Evolutionary conservation across 2,888 invertebrate genomes (phyloP), one percentile per base, ranked within the genome.

Genomic region (Matsumyia berberina): DNA sequence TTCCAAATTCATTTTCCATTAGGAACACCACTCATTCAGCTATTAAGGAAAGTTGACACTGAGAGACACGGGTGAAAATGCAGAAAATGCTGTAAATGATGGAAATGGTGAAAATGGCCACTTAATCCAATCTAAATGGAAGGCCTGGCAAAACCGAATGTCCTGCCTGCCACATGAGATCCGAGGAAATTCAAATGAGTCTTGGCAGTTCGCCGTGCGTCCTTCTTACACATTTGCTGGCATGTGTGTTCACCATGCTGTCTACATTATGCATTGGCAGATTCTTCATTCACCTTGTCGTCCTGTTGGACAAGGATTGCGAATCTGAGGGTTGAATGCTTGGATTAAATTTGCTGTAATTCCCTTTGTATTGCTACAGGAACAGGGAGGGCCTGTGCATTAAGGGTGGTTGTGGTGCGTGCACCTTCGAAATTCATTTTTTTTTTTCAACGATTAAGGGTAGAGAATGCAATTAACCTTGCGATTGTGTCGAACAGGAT

Each of bases 61-160:
- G 51, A 17, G n/a, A 62, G 79, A 83, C 79, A 79, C 79, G 83
- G 73, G 78, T 79, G 79, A 76, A 70, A 78, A 79, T 64, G 55
- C 57, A 64, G 60, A 76, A 81, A 81, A 81, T 80, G 69, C n/a
- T n/a, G n/a, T n/a, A 82, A 82, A 81, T 72, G 44, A 35, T 64
- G 37, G 72, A 72, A 78, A 79, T 64, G 55, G 64, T 73, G 60
- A 76, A 81, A 81, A 81, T 80, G 69, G 74, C 80, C 80, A 85
- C 80, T 85, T 85, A 85, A 85, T 85, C 80, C 85, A 85, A 85
- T 85, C 85, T 85, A 80, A 85, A 85, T 85, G 74, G 39, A 85
- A 76, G 80, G 70, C 66, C 66, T 85, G 69, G 80, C 35, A 69
- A 55, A 76, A 69, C 44, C 78, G 72, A 73, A 67, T 29, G 42